A percentile compares a stretch with the other conserved stretches of the same genome.
phyloP scores from a whole-genome alignment of 2,888 invertebrate species.

The Cataglyphis rosenhaueri region DNA sequence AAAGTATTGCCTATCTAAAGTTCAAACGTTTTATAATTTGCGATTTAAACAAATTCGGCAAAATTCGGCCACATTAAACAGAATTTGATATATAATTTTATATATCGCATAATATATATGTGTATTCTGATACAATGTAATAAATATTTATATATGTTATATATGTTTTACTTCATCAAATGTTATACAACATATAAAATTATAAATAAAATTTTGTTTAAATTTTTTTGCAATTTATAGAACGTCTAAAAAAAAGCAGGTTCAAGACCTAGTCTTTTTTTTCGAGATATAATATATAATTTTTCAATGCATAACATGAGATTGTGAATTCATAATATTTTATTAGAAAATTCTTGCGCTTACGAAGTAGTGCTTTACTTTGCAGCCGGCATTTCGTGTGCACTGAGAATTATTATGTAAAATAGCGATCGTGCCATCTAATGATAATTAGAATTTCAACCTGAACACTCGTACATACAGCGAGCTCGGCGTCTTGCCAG shows the following conservation, averaged over 20 bases:
- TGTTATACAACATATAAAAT: background rate
- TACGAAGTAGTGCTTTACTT: background rate
- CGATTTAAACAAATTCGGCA: too few relatives aligned
- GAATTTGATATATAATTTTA: too few relatives aligned
- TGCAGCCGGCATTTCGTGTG: background rate
- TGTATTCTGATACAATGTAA: too few relatives aligned
- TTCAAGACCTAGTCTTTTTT: background rate
- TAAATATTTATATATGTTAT: background rate
- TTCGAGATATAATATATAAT: background rate
- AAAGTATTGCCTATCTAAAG: too few relatives aligned
- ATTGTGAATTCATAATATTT: background rate
- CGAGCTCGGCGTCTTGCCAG: conserved; percentile 46
- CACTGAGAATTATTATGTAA: conserved; percentile 24
- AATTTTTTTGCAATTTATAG: background rate
- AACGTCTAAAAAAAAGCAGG: background rate
- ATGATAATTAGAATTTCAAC: conserved; percentile 49
- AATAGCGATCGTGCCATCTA: conserved; percentile 25
- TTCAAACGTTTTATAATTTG: too few relatives aligned
- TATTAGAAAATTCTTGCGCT: background rate
- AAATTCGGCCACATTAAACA: too few relatives aligned
- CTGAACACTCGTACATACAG: background rate
- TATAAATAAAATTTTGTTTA: background rate
- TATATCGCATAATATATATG: too few relatives aligned
- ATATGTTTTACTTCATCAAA: background rate
- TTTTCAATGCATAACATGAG: background rate